Evolutionary conservation across 23 tunicate species (phyloP), one percentile per base, ranked within the genome.

Genomic region (Oikopleura albicans): DNA sequence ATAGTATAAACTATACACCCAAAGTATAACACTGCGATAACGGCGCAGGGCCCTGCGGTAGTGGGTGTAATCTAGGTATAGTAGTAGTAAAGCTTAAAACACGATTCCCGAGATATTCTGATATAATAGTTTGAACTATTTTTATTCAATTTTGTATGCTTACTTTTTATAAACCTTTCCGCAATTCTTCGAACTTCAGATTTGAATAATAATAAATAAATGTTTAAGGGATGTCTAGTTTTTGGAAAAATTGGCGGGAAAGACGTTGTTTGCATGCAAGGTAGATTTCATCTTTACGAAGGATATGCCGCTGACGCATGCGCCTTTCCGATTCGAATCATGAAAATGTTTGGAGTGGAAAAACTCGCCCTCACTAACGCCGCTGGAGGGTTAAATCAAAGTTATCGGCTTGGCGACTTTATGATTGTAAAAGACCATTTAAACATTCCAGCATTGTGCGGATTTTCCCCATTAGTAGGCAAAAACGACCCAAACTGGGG

Each of bases 231-330:
- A 71, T 71, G 79, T 71, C 34, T 71, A 4, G 79, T 71, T 22
- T 71, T 71, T 29, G 79, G 79, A 16, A 71, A 71, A 71, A 4
- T 71, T n/a, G 33, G 31, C 79, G 79, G 79, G 34, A 29, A 16
- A 27, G 79, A 71, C 27, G 31, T 71, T 2, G 79, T 71, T n/a
- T 71, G 79, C 34, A 71, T 71, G 79, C 79, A 71, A n/a, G 79
- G 79, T 12, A 31, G 79, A 16, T 71, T 71, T n/a, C 79, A 71
- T 71, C 79, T 71, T n/a, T 71, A 71, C 79, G 79, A 71, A 71
- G 79, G 79, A 29, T 71, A 71, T 35, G 34, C 28, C 28, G 79
- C 79, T 71, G 27, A 16, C 31, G 79, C 79, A 34, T 71, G 79
- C 31, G 79, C 79, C 2, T 71, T 71, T 71, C 79, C 79, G 33